phyloP scores from a whole-genome alignment of 2,888 invertebrate species.

The Perithous albicinctus region DNA sequence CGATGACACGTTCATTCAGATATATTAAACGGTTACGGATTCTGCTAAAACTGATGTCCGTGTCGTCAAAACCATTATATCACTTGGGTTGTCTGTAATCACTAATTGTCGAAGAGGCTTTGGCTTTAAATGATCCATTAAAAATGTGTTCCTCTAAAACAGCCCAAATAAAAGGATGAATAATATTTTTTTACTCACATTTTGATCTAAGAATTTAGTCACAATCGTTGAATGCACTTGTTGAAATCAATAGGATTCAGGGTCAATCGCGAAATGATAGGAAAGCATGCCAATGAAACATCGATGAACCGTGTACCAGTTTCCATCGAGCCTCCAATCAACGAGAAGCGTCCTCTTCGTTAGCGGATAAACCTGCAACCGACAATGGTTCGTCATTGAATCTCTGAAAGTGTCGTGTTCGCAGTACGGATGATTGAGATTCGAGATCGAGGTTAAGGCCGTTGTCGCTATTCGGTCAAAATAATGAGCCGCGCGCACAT shows the following conservation, averaged over 20 bases:
- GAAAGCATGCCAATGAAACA: background rate
- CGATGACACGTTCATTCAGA: no score
- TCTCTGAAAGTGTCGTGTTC: background rate
- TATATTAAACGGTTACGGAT: no score
- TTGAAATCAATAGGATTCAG: background rate
- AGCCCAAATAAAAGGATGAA: no score
- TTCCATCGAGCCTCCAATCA: constrained; percentile 10
- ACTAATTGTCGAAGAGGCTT: no score
- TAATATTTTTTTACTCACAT: no score
- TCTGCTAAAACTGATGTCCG: no score
- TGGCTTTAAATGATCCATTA: no score
- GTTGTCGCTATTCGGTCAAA: background rate
- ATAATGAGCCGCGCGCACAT: background rate
- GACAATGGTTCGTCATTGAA: background rate
- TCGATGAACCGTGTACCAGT: background rate
- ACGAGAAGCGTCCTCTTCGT: background rate
- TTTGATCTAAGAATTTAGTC: no score
- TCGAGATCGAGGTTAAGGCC: background rate
- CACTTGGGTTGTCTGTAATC: no score
- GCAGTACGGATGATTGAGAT: background rate
- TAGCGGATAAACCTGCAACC: background rate
- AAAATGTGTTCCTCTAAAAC: no score
- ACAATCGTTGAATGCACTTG: background rate
- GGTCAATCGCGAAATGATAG: background rate
- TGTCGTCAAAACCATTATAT: no score